These are phyloP conservation scores for Albula glossodonta DNA, from an alignment of 2,113 vertebrate species.

Conservation along the genomic window DNA sequence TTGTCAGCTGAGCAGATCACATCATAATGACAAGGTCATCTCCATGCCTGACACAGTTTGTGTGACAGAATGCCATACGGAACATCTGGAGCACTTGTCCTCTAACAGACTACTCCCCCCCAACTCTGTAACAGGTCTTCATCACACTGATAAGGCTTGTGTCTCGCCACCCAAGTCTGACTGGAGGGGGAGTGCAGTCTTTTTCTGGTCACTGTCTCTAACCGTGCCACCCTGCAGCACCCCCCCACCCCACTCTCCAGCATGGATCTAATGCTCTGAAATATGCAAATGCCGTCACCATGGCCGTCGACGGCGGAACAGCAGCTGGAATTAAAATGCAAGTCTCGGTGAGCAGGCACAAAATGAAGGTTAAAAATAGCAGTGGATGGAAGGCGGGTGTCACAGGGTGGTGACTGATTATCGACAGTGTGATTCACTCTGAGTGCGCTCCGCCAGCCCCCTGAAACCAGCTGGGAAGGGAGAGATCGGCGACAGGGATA, in stretches of 20 bases:
- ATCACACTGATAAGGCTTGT: neutral
- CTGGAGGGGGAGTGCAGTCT: neutral
- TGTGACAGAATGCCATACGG: neutral
- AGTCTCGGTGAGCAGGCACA: conserved; percentile 29
- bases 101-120: neutral
- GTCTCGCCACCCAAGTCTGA: neutral
- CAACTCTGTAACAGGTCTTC: neutral
- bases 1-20: too few species aligned
- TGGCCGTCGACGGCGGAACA: conserved; percentile 28
- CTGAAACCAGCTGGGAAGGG: neutral
- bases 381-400: conserved; percentile 37
- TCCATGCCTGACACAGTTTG: neutral
- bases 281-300: conserved; percentile 37
- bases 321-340: conserved; percentile 50
- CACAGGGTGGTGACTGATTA: conserved; percentile 44
- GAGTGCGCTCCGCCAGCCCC: conserved; percentile 18
- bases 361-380: conserved; percentile 53
- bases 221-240: neutral
- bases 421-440: conserved; percentile 33
- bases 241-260: neutral
- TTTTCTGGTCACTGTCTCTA: neutral
- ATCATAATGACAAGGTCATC: neutral
- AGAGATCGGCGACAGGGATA: neutral
- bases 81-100: neutral
- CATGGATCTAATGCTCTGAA: conserved; percentile 22